Conservation (phyloP, 2,797 vertebrate species). For the Paguma larvata region DNA sequence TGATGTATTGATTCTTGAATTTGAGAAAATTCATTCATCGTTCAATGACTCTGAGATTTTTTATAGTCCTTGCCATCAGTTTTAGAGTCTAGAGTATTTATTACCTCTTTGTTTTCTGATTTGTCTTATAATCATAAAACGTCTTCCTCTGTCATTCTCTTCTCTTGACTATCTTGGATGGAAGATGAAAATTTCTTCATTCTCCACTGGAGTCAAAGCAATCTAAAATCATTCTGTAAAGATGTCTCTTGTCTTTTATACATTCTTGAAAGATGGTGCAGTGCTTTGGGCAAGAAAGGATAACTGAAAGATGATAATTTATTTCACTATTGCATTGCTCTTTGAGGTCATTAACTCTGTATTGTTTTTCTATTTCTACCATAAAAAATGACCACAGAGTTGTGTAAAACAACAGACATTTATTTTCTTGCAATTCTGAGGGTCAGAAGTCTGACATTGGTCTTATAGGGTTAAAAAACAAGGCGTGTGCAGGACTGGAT, state of each 20-base stretch:
- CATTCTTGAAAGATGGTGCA: background rate
- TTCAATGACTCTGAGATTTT: background rate
- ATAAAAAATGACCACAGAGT: background rate
- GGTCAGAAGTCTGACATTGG: background rate
- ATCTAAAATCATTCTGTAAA: background rate
- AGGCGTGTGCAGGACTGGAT: background rate
- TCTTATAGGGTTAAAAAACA: background rate
- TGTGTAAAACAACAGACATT: background rate
- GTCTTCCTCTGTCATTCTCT: conserved; percentile 19
- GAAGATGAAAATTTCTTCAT: background rate
- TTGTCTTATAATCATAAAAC: background rate
- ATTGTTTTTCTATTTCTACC: background rate
- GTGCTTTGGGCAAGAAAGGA: background rate
- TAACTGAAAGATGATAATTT: background rate
- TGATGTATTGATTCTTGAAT: background rate
- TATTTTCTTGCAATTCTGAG: background rate
- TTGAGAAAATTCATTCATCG: conserved; percentile 7
- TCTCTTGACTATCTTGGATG: background rate
- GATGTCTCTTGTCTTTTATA: background rate
- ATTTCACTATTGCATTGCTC: background rate
- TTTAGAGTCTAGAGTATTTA: background rate
- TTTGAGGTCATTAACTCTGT: background rate
- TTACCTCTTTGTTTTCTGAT: background rate
- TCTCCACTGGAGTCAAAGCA: background rate
- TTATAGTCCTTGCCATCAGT: background rate